phyloP scores from a whole-genome alignment of 2,797 vertebrate species.

The Petrocephalus sullivani region DNA sequence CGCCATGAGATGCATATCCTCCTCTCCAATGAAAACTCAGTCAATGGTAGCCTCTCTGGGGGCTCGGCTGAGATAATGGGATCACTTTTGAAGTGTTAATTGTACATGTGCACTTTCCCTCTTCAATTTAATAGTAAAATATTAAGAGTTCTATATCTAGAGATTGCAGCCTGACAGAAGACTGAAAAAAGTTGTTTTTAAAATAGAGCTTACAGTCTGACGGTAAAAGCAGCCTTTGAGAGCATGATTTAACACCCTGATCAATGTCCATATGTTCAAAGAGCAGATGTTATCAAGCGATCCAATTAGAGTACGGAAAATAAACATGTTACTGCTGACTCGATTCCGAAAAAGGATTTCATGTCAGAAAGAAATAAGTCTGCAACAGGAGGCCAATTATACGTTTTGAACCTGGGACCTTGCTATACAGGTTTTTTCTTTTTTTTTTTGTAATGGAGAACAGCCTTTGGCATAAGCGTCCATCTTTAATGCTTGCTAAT shows the following conservation, averaged over 20 bases:
- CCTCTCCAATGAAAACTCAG: neutral
- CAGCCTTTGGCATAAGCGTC: neutral
- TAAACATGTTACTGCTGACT: neutral
- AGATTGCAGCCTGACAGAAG: neutral
- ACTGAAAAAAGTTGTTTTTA: neutral
- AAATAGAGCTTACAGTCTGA: neutral
- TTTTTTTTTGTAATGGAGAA: neutral
- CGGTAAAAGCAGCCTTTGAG: neutral
- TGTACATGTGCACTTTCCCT: neutral
- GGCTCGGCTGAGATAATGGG: neutral
- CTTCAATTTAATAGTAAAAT: neutral
- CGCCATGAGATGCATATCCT: neutral
- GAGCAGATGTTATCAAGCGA: constrained; percentile 8
- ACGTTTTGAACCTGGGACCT: neutral
- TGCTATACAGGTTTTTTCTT: neutral
- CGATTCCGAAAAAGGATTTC: neutral
- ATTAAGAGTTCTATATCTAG: neutral
- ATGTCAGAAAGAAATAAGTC: neutral
- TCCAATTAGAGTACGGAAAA: constrained; percentile 5
- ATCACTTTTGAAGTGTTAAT: neutral
- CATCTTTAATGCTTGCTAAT: neutral
- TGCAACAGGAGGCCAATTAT: neutral
- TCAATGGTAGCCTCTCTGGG: neutral
- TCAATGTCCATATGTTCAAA: constrained; percentile 34
- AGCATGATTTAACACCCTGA: neutral